Evolutionary conservation across 2,888 invertebrate genomes (phyloP).

Genomic region (Rhogogaster chlorosoma): DNA sequence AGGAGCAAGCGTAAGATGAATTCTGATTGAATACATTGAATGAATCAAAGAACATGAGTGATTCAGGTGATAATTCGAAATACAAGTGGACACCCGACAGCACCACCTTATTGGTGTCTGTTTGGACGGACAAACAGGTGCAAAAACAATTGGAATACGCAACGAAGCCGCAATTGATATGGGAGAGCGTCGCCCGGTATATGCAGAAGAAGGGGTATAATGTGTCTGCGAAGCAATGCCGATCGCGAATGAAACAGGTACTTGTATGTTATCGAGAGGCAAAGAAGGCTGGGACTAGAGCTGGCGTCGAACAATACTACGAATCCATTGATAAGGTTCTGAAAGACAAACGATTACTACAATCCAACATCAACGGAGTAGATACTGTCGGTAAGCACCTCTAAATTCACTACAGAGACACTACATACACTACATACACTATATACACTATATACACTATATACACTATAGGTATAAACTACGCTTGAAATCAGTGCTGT

Average conservation of each 20-base stretch:
- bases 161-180: conserved; percentile 72
- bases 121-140: conserved; percentile 76
- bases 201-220: conserved; percentile 76
- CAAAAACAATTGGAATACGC: conserved; percentile 74
- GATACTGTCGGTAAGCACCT: conserved; percentile 74
- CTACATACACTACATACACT: no score
- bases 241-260: conserved; percentile 76
- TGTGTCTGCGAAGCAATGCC: conserved; percentile 74
- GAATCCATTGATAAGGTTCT: conserved; percentile 74
- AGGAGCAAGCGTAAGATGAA: neutral
- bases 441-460: no score
- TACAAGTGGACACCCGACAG: conserved; percentile 76
- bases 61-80: conserved; percentile 68
- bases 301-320: conserved; percentile 74
- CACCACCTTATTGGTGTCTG: conserved; percentile 73
- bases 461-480: neutral
- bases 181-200: conserved; percentile 75
- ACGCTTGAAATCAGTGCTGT: neutral
- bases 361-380: conserved; percentile 65
- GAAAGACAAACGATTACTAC: conserved; percentile 64
- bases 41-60: conserved; percentile 65
- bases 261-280: conserved; percentile 75
- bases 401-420: no score
- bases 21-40: neutral
- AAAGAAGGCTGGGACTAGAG: conserved; percentile 71